Evolutionary conservation across 2,797 vertebrate genomes (phyloP), one percentile per base, ranked within the genome.

Genomic region (Gobionotothen gibberifrons): DNA sequence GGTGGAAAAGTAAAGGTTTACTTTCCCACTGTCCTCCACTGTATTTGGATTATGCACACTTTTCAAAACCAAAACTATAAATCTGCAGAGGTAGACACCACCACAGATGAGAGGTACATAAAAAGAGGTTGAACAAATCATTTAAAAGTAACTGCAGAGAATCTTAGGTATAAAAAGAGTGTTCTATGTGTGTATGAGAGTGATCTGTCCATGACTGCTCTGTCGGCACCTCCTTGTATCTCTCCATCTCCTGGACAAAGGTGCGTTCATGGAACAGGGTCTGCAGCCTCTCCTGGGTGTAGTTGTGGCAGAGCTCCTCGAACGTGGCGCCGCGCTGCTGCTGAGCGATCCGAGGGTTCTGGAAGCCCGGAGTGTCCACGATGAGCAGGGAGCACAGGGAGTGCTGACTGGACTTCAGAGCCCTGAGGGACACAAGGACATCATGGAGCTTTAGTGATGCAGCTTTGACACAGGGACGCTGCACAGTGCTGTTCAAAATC

Each of bases 221-320:
- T 52, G 46, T 15, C 5, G 0, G 48, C 95, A 99, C 98, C 97
- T 99, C 98, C 89, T 98, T 99, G 93, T 98, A 98, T 79, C 96
- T 86, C 58, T 99, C 98, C 88, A 98, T 89, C 92, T 99, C 97
- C 39, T 95, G 96, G 29, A 96, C 90, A 1, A 97, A 98, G 21
- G 97, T 97, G 66, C 96, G 95, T 65, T 99, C 96, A 0, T 99
- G 97, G 90, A 98, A 99, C 16, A 99, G 95, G 0, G 93, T 94
- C 93, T 99, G 98, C 81, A 99, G 95, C 53, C 97, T 94, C 87
- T 99, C 98, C 93, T 99, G 98, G 51, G 97, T 90, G 0, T 99
- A 99, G 94, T 99, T 99, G 86, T 99, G 97, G 86, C 97, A 99
- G 42, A 99, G 96, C 85, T 99, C 98, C 85, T 99, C 97, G 0